phyloP scores from a whole-genome alignment of 2,113 vertebrate species.

The Oryzias javanicus region DNA sequence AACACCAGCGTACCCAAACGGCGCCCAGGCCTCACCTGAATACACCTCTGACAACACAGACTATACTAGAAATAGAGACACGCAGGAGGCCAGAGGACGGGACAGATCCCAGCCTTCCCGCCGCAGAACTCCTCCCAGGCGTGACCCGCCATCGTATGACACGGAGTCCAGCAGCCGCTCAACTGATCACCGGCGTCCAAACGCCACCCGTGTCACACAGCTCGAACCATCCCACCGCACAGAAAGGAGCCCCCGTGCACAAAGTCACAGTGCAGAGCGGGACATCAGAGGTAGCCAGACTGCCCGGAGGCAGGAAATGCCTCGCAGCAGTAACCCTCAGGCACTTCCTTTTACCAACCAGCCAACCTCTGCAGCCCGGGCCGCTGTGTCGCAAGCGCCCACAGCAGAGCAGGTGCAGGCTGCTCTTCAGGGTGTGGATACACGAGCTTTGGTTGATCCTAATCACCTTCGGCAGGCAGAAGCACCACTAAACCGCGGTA shows the following conservation, averaged over 20 bases:
- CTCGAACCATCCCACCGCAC: slow-evolving; percentile 28
- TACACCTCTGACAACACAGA: slow-evolving; percentile 32
- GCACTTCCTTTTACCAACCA: slow-evolving; percentile 42
- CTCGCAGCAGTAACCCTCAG: slow-evolving; percentile 45
- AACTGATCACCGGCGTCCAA: slow-evolving; percentile 17
- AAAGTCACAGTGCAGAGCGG: slow-evolving; percentile 36
- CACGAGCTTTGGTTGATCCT: slow-evolving; percentile 65
- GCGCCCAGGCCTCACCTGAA: not conserved
- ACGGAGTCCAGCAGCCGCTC: slow-evolving; percentile 18
- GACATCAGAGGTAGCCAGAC: slow-evolving; percentile 47
- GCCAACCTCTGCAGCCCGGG: slow-evolving; percentile 29
- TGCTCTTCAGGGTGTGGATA: slow-evolving; percentile 31
- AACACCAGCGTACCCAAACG: slow-evolving; percentile 71
- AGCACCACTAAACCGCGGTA: slow-evolving; percentile 21
- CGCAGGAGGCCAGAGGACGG: not conserved
- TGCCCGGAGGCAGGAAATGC: slow-evolving; percentile 49
- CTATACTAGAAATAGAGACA: slow-evolving; percentile 32
- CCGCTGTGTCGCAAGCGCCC: slow-evolving; percentile 28
- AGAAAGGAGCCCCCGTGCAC: slow-evolving; percentile 32
- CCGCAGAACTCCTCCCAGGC: slow-evolving; percentile 27
- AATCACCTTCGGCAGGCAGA: slow-evolving; percentile 68
- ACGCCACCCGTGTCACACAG: slow-evolving; percentile 20
- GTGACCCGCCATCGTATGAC: slow-evolving; percentile 11
- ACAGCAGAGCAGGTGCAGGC: slow-evolving; percentile 19
- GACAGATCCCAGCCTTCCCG: slow-evolving; percentile 13